Percentiles rank a stretch among this genome's conserved stretches.
phyloP scores from a whole-genome alignment of 2,113 vertebrate genomes.

The Bubalus kerabau region DNA sequence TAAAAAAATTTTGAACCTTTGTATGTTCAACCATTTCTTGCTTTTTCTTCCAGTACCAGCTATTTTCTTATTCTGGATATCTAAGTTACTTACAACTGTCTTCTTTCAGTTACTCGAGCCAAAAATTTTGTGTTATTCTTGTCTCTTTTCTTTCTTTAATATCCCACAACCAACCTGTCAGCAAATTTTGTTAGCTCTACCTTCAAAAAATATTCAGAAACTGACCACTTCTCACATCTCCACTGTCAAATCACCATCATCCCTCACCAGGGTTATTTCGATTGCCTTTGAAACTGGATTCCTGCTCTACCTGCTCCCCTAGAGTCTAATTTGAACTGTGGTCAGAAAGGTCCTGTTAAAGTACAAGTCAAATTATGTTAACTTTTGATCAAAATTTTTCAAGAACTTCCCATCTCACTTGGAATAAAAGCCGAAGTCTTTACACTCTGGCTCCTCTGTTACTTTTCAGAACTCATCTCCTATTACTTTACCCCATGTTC shows the following conservation, averaged over 20 bases:
- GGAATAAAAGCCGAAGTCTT: background rate
- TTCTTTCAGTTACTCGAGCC: background rate
- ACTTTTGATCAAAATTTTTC: background rate
- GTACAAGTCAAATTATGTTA: background rate
- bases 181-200: background rate
- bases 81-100: background rate
- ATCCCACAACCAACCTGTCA: background rate
- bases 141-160: background rate
- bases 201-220: background rate
- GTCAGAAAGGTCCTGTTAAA: background rate
- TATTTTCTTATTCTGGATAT: background rate
- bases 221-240: background rate
- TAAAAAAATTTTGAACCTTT: background rate
- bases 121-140: background rate
- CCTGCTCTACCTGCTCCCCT: background rate
- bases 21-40: background rate
- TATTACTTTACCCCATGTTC: background rate
- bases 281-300: background rate
- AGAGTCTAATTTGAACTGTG: background rate
- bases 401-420: background rate
- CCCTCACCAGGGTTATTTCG: background rate
- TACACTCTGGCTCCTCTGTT: background rate
- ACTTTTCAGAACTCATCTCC: background rate
- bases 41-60: background rate
- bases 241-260: background rate